These are phyloP conservation scores for Mesocentrotus franciscanus DNA, from an alignment of 53 echinoderm and acorn worm genomes.

Conservation along the genomic window DNA sequence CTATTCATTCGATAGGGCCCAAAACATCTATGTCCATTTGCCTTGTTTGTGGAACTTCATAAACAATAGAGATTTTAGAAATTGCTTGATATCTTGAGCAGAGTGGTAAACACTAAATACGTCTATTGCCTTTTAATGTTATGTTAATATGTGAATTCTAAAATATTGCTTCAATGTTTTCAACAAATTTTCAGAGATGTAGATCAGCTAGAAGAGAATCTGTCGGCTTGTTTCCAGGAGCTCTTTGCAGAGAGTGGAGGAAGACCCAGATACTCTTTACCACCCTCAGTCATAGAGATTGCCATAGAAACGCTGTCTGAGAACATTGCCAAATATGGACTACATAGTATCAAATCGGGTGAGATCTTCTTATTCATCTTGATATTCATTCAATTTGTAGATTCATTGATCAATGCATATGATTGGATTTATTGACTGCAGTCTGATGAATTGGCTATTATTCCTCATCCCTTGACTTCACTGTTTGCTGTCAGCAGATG, in stretches of 20 bases:
- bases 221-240: slow-evolving; percentile 71
- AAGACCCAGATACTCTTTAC: slow-evolving; percentile 59
- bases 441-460: too few relatives aligned
- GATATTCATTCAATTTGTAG: neutral
- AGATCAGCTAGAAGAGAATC: slow-evolving; percentile 66
- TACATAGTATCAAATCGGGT: slow-evolving; percentile 77
- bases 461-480: too few relatives aligned
- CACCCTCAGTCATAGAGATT: slow-evolving; percentile 68
- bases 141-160: neutral
- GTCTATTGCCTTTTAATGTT: neutral
- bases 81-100: too few relatives aligned
- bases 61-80: too few relatives aligned
- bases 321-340: slow-evolving; percentile 70
- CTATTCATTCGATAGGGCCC: too few relatives aligned
- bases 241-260: slow-evolving; percentile 62
- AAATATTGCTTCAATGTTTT: neutral
- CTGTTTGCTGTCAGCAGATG: too few relatives aligned
- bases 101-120: neutral
- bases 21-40: too few relatives aligned
- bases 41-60: too few relatives aligned
- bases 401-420: too few relatives aligned
- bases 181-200: slow-evolving; percentile 65
- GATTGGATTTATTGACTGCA: too few relatives aligned
- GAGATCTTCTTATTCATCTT: neutral
- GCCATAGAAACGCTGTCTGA: slow-evolving; percentile 71